These are phyloP conservation scores for Crocodylus rhombifer DNA, from an alignment of 2,797 vertebrate genomes.

Conservation along the genomic window DNA sequence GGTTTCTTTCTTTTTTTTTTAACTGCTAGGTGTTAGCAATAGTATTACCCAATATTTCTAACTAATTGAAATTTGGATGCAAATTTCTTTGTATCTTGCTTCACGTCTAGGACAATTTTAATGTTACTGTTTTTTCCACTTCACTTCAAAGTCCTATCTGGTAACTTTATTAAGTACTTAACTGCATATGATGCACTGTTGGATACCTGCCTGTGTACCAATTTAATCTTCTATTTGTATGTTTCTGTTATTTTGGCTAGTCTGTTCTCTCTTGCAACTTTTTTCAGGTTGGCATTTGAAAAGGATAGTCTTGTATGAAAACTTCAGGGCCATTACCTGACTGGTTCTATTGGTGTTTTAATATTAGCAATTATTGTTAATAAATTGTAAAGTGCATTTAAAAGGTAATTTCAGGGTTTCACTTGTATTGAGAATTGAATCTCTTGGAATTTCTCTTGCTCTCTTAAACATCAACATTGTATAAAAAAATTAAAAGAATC, in stretches of 20 bases:
- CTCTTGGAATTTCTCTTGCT: not conserved
- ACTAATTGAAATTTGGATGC: not conserved
- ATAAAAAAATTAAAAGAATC: not conserved
- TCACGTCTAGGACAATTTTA: not conserved
- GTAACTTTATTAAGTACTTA: not conserved
- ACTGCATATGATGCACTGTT: not conserved
- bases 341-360: not conserved
- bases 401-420: not conserved
- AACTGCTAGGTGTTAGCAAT: not conserved
- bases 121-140: not conserved
- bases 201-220: not conserved
- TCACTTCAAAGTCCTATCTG: not conserved
- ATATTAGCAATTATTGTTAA: not conserved
- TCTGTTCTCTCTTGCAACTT: not conserved
- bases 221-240: not conserved
- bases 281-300: not conserved
- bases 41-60: not conserved
- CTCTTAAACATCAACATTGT: not conserved
- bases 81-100: constrained; percentile 5
- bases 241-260: not conserved
- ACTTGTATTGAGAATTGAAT: constrained; percentile 15
- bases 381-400: not conserved
- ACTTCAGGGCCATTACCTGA: not conserved
- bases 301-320: not conserved
- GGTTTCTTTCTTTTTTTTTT: not conserved